A percentile compares a stretch with the other conserved stretches of the same genome.
Evolutionary conservation across 1,140 invertebrate genomes (phyloP).

Genomic region (Hermetia illucens): DNA sequence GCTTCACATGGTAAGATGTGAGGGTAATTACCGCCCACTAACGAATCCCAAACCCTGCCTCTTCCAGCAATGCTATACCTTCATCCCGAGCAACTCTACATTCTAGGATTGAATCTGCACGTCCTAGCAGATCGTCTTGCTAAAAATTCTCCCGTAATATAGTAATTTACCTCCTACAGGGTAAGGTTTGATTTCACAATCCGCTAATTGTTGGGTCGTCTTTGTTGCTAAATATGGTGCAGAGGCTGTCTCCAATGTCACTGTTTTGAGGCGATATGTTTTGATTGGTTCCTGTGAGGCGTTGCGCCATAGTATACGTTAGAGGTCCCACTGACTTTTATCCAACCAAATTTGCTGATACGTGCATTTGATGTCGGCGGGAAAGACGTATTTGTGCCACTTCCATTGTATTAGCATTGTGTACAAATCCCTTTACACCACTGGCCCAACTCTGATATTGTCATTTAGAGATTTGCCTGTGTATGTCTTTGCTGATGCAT

Average conservation of each 20-base stretch:
- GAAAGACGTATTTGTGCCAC: conserved; percentile 5
- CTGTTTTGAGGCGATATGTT: conserved; percentile 17
- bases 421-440: conserved; percentile 12
- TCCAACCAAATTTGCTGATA: neutral
- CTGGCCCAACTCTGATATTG: conserved; percentile 8
- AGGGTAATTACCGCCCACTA: no score
- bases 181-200: no score
- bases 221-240: neutral
- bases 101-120: no score
- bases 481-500: conserved; percentile 14
- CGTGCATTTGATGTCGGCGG: neutral
- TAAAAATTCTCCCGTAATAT: no score
- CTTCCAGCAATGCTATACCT: no score
- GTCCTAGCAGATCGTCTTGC: no score
- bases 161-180: no score
- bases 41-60: no score
- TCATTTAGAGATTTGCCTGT: conserved; percentile 16
- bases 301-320: conserved; percentile 21
- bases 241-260: conserved; percentile 19
- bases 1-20: no score
- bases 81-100: no score
- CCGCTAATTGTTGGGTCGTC: no score
- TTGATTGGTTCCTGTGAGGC: conserved; percentile 10
- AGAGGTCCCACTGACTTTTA: conserved; percentile 11
- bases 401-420: conserved; percentile 11